Evolutionary conservation across 1,140 invertebrate genomes (phyloP).

Genomic region (Sinonovacula constricta): DNA sequence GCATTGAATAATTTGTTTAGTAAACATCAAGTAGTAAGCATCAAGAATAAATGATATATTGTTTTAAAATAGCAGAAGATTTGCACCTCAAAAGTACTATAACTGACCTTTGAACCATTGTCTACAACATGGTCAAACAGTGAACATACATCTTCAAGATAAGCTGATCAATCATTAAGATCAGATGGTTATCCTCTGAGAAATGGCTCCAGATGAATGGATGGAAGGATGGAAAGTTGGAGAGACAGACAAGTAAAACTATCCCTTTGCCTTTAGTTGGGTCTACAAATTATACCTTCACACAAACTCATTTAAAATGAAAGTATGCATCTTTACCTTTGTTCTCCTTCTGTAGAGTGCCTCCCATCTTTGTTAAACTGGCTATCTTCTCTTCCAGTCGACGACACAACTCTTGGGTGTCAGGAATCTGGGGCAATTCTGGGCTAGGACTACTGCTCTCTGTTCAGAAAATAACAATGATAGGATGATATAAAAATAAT

Average conservation of each 20-base stretch:
- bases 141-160: no score
- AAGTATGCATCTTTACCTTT: slow-evolving; percentile 56
- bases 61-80: no score
- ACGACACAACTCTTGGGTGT: slow-evolving; percentile 63
- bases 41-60: no score
- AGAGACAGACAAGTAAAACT: not conserved
- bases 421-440: slow-evolving; percentile 25
- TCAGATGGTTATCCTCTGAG: no score
- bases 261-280: not conserved
- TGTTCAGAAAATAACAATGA: not conserved
- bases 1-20: not conserved
- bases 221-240: not conserved
- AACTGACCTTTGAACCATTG: no score
- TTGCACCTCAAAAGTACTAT: no score
- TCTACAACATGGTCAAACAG: no score
- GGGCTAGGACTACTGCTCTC: not conserved
- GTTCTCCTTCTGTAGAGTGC: slow-evolving; percentile 67
- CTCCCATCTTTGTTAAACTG: slow-evolving; percentile 64
- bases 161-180: no score
- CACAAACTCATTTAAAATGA: not conserved
- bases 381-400: slow-evolving; percentile 66
- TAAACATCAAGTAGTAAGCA: not conserved
- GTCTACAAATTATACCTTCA: not conserved
- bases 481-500: not conserved
- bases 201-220: not conserved